Evolutionary conservation across 2,113 vertebrate genomes (phyloP), one percentile per base, ranked within the genome.

Genomic region (Corythaixoides concolor): DNA sequence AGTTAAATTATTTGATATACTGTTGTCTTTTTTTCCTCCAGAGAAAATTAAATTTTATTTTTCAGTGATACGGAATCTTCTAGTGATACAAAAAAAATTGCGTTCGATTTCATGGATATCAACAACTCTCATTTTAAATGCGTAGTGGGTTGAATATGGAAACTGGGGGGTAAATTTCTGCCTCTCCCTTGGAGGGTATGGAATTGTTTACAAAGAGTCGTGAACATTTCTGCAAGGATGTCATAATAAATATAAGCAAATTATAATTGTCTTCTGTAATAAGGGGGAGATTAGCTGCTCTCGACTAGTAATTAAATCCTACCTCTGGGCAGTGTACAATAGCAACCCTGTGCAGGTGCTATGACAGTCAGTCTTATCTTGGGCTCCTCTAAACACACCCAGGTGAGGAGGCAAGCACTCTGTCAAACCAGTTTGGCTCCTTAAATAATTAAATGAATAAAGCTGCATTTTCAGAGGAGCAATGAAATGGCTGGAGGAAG

Each of bases 271-370:
- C 37, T 80, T 76, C 62, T 85, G 37, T 69, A 88, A 91, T 88
- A 60, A 82, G 37, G 53, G 43, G 33, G 43, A 62, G 84, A 73
- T 74, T 49, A 63, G 35, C 83, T 73, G 41, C 56, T 72, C 75
- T 88, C 6, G 15, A 88, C 64, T 94, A 85, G 85, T 90, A 96
- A 97, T 97, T 97, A 96, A 96, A 95, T 73, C 49, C 56, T 86
- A 15, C 90, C 95, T 96, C 83, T 95, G 64, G 88, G 91, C 91
- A 93, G 78, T 27, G 64, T 74, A 67, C 28, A 3, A 3, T 69
- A 93, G 85, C 73, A 95, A 81, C 49, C 15, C 28, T 30, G 7
- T 32, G 20, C 73, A 82, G 58, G 56, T 93, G 64, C 89, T 58
- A 0, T 93, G 88, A 85, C 75, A 85, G 85, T 43, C 68, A 82